Evolutionary conservation across 2,797 vertebrate genomes (phyloP).

Genomic region (Heterohyrax brucei): DNA sequence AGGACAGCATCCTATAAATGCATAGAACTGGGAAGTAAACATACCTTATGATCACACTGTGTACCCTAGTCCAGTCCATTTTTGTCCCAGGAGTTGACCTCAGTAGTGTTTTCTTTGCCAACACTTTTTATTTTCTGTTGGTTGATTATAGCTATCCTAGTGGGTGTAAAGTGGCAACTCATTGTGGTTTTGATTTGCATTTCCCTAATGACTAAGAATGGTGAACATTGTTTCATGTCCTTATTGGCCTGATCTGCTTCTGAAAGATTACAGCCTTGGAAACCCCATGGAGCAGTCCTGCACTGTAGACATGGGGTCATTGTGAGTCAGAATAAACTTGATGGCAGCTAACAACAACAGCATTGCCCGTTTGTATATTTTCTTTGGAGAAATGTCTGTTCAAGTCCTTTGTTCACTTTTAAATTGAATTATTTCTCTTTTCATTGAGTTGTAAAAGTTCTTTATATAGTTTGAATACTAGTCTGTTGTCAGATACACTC

Average conservation of each 20-base stretch:
- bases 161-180: not conserved
- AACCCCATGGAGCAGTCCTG: not conserved
- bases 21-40: no score
- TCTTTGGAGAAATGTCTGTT: not conserved
- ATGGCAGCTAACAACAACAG: not conserved
- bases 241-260: not conserved
- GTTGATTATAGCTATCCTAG: no score
- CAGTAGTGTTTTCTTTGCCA: not conserved
- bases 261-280: not conserved
- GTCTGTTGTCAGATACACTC: not conserved
- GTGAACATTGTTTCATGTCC: not conserved
- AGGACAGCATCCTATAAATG: no score
- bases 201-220: not conserved
- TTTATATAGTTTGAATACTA: not conserved
- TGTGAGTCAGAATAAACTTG: not conserved
- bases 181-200: not conserved
- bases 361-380: not conserved
- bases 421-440: not conserved
- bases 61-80: no score
- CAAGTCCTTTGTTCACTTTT: not conserved
- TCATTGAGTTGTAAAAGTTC: not conserved
- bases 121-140: not conserved
- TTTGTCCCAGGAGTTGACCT: no score
- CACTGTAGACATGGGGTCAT: not conserved
- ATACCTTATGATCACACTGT: no score